Base-by-base conservation (phyloP, 2,888 invertebrate species). In the Eumacrocentrus americanus region DNA sequence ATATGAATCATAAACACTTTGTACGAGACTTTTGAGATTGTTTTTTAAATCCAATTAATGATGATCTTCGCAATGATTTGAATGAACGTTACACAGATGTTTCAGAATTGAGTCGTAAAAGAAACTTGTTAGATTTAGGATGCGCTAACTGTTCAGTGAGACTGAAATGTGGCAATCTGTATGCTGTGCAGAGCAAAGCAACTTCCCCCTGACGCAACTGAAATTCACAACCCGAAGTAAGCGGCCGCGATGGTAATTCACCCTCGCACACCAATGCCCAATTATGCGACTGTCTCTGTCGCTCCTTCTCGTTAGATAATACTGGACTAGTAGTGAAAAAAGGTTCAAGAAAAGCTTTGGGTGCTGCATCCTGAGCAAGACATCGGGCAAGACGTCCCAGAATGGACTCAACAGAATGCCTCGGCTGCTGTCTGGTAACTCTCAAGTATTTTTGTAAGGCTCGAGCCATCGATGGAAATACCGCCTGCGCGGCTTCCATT, bases 391-490 rank as follows among this genome's bases (percentile, higher is more conserved):
- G 84, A 79, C 98, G 96, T 37, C 88, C 88, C 51, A 98, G 83
- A 58, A 98, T 97, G 18, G 92, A 90, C 76, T 98, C 97, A 52
- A 97, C 95, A 0, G 95, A 93, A 81, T 98, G 97, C 56, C 95
- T 84, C 0, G 98, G 97, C 80, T 98, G 98, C 78, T 98, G 98
- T 0, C 98, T 83, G 0, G 98, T 99, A 1, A 97, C 92, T 7
- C 98, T 88, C 60, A 99, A 84, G 82, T 94, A 99, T 82, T 99
- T 98, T 83, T 98, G 98, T 66, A 99, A 84, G 1, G 98, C 94
- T 59, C 97, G 87, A 0, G 98, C 95, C 85, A 99, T 90, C 5
- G 96, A 95, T 1, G 98, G 98, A 78, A 99, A 98, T 58, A 99
- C 95, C 0, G 98, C 95, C 80, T 96, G 95, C 0, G 98, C 98